Evolutionary conservation across 1,140 invertebrate species (phyloP).

Genomic region (Pseudomyrmex gracilis): DNA sequence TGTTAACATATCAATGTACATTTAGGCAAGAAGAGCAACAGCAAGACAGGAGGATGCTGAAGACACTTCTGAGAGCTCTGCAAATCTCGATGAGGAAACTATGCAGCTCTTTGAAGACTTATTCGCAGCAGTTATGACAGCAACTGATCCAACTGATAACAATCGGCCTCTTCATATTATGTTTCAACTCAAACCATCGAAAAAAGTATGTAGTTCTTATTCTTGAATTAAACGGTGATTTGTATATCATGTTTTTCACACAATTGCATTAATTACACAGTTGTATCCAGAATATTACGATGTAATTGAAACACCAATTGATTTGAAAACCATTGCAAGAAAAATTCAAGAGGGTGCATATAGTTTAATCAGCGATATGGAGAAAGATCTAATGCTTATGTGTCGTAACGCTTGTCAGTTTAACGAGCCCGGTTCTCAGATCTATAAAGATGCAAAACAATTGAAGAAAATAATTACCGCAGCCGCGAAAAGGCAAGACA

Average conservation of each 20-base stretch:
- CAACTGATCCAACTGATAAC: conserved; percentile 91
- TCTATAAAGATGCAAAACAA: conserved; percentile 97
- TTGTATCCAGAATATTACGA: conserved; percentile 99
- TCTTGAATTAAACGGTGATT: background rate
- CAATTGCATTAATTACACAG: conserved; percentile 80
- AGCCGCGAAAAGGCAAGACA: conserved; percentile 84
- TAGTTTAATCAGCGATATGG: conserved; percentile 91
- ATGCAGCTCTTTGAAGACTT: conserved; percentile 91
- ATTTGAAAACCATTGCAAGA: conserved; percentile 96
- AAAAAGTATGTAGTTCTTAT: conserved; percentile 85
- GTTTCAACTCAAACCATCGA: conserved; percentile 96
- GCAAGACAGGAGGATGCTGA: conserved; percentile 86
- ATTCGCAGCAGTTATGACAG: conserved; percentile 93
- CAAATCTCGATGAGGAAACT: conserved; percentile 90
- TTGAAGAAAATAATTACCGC: conserved; percentile 91
- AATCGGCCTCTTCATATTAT: conserved; percentile 92
- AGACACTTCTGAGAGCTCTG: conserved; percentile 90
- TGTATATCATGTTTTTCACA: background rate
- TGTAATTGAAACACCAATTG: conserved; percentile 97
- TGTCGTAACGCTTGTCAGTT: conserved; percentile 98
- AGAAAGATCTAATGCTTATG: conserved; percentile 96
- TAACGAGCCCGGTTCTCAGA: conserved; percentile 98
- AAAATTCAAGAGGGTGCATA: conserved; percentile 96
- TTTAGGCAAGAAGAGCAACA: conserved; percentile 83
- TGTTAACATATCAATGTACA: background rate